Percentiles rank a stretch among this genome's conserved stretches.
Conservation (phyloP, 2,113 vertebrate species). For the Solea solea region DNA sequence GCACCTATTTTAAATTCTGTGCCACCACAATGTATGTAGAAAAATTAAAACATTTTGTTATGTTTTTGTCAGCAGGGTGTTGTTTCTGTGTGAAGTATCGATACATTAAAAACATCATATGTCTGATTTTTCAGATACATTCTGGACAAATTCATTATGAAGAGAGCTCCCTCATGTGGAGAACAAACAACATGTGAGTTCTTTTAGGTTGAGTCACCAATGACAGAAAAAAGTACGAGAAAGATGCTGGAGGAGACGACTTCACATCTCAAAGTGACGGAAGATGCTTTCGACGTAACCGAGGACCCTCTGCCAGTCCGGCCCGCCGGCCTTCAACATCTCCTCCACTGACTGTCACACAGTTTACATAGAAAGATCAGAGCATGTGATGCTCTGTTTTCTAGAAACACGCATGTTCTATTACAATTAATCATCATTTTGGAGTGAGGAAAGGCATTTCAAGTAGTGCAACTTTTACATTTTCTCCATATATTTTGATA, state of each 20-base stretch:
- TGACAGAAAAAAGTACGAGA: neutral
- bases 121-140: conserved; percentile 5
- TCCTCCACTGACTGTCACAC: conserved; percentile 71
- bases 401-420: no score
- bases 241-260: neutral
- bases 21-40: conserved; percentile 17
- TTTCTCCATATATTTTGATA: no score
- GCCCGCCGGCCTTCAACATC: conserved; percentile 77
- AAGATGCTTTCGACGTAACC: conserved; percentile 81
- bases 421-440: no score
- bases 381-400: no score
- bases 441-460: no score
- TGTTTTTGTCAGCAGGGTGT: neutral
- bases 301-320: conserved; percentile 83
- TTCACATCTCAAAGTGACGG: conserved; percentile 82
- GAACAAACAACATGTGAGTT: neutral
- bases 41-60: conserved; percentile 14
- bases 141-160: neutral
- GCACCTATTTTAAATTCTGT: conserved; percentile 25
- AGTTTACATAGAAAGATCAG: neutral
- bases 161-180: conserved; percentile 16
- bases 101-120: conserved; percentile 15
- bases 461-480: no score
- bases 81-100: neutral
- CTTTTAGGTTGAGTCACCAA: conserved; percentile 3